phyloP scores from a whole-genome alignment of 2,888 invertebrate species.

The Adineta ricciae region DNA sequence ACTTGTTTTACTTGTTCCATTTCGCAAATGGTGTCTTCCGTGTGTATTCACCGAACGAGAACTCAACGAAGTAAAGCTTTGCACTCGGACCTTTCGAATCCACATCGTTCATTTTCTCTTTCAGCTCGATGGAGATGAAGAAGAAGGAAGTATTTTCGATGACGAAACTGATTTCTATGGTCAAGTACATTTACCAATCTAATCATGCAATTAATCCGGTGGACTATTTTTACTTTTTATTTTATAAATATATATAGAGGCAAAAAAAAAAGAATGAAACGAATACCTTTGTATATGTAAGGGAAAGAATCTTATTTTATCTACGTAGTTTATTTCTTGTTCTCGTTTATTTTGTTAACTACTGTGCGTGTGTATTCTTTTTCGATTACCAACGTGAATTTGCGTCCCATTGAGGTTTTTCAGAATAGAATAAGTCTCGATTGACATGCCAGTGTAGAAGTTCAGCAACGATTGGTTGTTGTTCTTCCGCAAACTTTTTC shows the following conservation, averaged over 20 bases:
- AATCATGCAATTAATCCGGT: not conserved
- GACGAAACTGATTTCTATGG: slow-evolving; percentile 30
- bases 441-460: not conserved
- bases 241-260: not conserved
- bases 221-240: not conserved
- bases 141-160: slow-evolving; percentile 17
- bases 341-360: not conserved
- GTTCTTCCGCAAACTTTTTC: not conserved
- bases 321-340: not conserved
- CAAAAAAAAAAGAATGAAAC: not conserved
- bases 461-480: not conserved
- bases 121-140: slow-evolving; percentile 30
- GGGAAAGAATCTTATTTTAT: not conserved
- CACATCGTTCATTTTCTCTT: not conserved
- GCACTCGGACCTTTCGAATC: not conserved
- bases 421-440: not conserved
- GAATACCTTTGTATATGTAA: not conserved
- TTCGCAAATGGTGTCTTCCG: slow-evolving; percentile 25
- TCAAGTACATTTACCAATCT: slow-evolving; percentile 31
- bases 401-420: not conserved
- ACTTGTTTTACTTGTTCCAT: slow-evolving; percentile 30
- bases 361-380: not conserved
- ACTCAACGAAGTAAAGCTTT: slow-evolving; percentile 13
- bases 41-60: slow-evolving; percentile 27
- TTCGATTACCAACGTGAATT: not conserved